Conservation (phyloP, 2,888 invertebrate species). For the Synergus japonicus region DNA sequence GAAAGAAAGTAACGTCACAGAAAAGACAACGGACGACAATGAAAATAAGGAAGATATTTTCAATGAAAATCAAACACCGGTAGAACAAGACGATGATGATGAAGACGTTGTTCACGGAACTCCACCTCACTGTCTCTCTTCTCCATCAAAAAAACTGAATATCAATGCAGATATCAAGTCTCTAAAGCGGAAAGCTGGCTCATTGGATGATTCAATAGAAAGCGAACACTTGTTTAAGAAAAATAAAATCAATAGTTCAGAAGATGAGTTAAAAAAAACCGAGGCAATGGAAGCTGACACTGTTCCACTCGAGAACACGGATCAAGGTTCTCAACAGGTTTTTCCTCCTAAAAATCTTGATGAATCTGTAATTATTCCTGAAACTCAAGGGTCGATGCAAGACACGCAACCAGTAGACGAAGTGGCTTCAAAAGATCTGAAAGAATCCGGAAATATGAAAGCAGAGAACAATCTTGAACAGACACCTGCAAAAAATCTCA, state of each 20-base stretch:
- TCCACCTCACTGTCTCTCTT: constrained; percentile 35
- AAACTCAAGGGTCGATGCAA: constrained; percentile 45
- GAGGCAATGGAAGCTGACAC: constrained; percentile 7
- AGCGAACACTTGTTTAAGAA: not conserved
- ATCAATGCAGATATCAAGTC: constrained; percentile 16
- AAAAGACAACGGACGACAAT: constrained; percentile 1
- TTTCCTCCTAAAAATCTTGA: not conserved
- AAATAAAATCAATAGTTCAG: constrained; percentile 1
- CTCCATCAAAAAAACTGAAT: constrained; percentile 30
- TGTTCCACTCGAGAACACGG: constrained; percentile 4
- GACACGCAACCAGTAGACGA: constrained; percentile 9
- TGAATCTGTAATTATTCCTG: constrained; percentile 44
- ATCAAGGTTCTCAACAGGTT: constrained; percentile 44
- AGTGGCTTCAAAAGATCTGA: not conserved
- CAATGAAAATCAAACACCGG: constrained; percentile 8
- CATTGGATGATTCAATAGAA: constrained; percentile 3
- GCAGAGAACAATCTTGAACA: constrained; percentile 12
- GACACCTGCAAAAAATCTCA: not conserved
- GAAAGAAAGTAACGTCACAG: constrained; percentile 29
- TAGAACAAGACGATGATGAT: constrained; percentile 27
- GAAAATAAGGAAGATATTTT: constrained; percentile 13
- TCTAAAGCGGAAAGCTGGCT: constrained; percentile 44
- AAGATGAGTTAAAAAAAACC: not conserved
- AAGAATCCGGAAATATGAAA: constrained; percentile 1
- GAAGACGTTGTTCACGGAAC: constrained; percentile 48